Evolutionary conservation across 2,888 invertebrate species (phyloP), one percentile per base, ranked within the genome.

Genomic region (Drosophila tripunctata): DNA sequence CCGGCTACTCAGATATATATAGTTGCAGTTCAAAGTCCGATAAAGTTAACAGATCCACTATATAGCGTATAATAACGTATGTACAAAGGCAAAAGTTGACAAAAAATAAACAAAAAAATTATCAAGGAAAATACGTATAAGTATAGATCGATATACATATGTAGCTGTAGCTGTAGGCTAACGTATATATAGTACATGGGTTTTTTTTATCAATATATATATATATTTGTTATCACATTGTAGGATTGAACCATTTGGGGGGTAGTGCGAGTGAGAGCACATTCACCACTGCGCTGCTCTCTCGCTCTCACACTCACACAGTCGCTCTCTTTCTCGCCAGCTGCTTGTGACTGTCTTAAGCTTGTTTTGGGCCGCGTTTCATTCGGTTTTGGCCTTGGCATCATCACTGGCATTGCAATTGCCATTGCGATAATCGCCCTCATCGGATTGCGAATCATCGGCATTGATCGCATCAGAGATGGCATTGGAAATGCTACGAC

Each of bases 311-410:
- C 27, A 10, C 27, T 27, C 27, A 10, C 3, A 10, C 10, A 10
- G 10, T 27, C 27, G 3, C 27, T 27, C 24, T 8, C 27, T 10
- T 10, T 27, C 27, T 27, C 27, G 3, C 75, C 75, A 76, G 30
- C 67, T 40, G n/a, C 19, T 75, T 70, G 76, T 76, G 71, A 78
- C 79, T 45, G 62, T 40, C n/a, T 40, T 67, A 31, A 33, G 31
- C 43, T 27, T 50, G 40, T 15, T 33, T 4, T 45, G 54, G 44
- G 58, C 67, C 75, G 67, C 58, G 45, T 78, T 41, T 76, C 76
- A 76, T 76, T 76, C 76, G 36, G 75, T 78, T 12, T 75, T 78
- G 36, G 75, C 64, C 60, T 76, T 76, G 56, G 54, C 56, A 60
- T 76, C 76, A 19, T 76, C 76, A 24, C 75, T 71, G 56, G 56